Conservation (phyloP, 1,140 invertebrate species). For the Callitettix versicolor region DNA sequence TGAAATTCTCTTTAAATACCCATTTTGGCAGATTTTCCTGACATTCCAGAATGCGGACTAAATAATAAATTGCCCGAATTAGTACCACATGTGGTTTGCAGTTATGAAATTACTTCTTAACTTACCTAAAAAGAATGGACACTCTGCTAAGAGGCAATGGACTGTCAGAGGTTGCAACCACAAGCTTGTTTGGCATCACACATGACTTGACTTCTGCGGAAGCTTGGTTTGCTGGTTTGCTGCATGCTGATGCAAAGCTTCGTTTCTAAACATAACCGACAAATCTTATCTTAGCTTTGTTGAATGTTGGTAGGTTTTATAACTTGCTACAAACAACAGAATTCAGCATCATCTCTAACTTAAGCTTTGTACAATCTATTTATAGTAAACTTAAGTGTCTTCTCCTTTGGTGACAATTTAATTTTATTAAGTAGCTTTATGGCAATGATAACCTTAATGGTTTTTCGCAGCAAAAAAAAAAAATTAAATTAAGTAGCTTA, state of each 20-base stretch:
- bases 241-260: constrained; percentile 8
- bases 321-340: not conserved
- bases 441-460: not conserved
- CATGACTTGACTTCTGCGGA: constrained; percentile 9
- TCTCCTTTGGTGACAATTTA: not conserved
- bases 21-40: too few species aligned
- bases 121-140: constrained; percentile 18
- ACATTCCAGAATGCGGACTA: too few species aligned
- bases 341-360: not conserved
- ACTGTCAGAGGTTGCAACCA: constrained; percentile 11
- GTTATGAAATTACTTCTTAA: too few species aligned
- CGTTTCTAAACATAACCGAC: constrained; percentile 11
- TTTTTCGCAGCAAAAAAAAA: too few species aligned
- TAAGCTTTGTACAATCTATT: not conserved
- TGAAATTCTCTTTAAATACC: too few species aligned
- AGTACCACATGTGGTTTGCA: too few species aligned
- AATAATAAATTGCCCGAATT: too few species aligned
- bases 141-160: constrained; percentile 10
- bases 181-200: constrained; percentile 14
- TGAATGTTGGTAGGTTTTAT: not conserved
- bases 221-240: not conserved
- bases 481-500: too few species aligned
- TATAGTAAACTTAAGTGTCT: not conserved
- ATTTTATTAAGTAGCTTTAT: not conserved
- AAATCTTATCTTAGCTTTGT: not conserved